Evolutionary conservation across 2,797 vertebrate genomes (phyloP), one percentile per base, ranked within the genome.

Genomic region (Rallus crepitans): DNA sequence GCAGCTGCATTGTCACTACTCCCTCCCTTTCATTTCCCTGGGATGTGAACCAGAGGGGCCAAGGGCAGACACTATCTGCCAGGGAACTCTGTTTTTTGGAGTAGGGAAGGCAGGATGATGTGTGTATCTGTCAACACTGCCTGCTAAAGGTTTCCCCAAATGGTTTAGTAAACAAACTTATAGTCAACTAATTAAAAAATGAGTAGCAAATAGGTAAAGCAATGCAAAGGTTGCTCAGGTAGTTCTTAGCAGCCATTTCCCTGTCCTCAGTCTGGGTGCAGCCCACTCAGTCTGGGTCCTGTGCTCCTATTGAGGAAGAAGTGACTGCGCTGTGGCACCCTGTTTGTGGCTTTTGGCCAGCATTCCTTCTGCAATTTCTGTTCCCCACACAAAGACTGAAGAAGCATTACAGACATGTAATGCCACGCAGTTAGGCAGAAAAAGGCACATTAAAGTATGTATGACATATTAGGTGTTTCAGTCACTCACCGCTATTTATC

Each of bases 11-110:
- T 48, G 10, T 24, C 12, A 40, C 24, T 28, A 27, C 14, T 80
- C 15, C 15, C 13, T 61, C 48, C 16, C 31, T 78, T 73, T 89
- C 19, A 17, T 42, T 70, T 85, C 9, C 6, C 25, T 68, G 24
- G 30, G 12, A 30, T 37, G 27, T 27, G 42, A 81, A 63, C 25
- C 7, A 11, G 40, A 37, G n/a, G 17, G 33, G n/a, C 16, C 16
- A 80, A 80, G 3, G 0, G 15, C 24, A 40, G 7, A 7, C 0
- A 1, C 3, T 57, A 3, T 50, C n/a, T 48, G 11, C 37, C 15
- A 65, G 55, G 33, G 53, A 59, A 23, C 11, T 28, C 4, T 7
- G 10, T 8, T 50, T 48, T 71, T 82, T 37, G 8, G 31, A n/a
- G 15, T 2, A 28, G 5, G 13, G 15, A 57, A 33, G 15, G 27